Conservation (phyloP, 2,888 invertebrate genomes). For the Luffia ferchaultella region DNA sequence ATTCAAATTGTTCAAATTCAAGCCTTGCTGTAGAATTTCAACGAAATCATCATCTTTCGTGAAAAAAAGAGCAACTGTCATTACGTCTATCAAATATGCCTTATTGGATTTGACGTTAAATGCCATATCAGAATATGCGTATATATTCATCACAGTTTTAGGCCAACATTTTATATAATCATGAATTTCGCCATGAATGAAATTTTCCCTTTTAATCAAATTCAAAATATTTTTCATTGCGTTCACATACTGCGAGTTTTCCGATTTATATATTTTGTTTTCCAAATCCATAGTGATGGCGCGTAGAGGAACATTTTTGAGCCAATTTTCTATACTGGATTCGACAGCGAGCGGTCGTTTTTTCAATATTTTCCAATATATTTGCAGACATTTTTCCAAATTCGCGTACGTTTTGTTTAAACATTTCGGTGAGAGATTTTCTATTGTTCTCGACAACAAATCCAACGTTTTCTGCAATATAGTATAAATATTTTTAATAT, state of each 20-base stretch:
- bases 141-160: conserved; percentile 1
- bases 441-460: conserved; percentile 19
- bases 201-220: conserved; percentile 6
- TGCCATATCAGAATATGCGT: conserved; percentile 4
- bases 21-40: conserved; percentile 14
- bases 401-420: conserved; percentile 8
- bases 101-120: conserved; percentile 13
- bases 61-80: conserved; percentile 23
- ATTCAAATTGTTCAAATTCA: conserved; percentile 16
- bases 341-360: conserved; percentile 3
- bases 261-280: conserved; percentile 14
- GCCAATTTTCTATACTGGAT: conserved; percentile 18
- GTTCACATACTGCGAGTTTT: conserved; percentile 14
- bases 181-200: not conserved
- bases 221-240: conserved; percentile 21
- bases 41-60: conserved; percentile 17
- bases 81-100: conserved; percentile 21
- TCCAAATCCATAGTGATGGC: conserved; percentile 21
- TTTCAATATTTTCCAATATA: conserved; percentile 14
- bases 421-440: conserved; percentile 16
- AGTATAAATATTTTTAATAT: conserved; percentile 3
- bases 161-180: conserved; percentile 9
- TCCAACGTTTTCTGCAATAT: conserved; percentile 25
- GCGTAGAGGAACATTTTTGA: conserved; percentile 16
- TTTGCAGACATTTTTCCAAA: conserved; percentile 12